These are phyloP conservation scores for Atherinomorus stipes DNA, from an alignment of 2,113 vertebrate species.

Conservation along the genomic window DNA sequence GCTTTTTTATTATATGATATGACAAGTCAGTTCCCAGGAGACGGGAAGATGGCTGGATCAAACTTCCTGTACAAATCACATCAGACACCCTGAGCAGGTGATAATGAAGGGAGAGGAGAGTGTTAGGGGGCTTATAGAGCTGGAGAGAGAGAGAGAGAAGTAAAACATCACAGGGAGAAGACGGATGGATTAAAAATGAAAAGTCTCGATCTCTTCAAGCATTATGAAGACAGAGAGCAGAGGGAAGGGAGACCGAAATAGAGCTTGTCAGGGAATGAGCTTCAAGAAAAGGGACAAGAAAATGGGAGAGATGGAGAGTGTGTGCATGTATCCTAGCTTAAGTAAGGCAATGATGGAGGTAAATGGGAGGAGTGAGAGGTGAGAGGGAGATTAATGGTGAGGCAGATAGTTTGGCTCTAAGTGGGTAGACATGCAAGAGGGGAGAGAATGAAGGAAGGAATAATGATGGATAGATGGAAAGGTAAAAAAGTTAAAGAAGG, in stretches of 20 bases:
- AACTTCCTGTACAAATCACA: conserved; percentile 72
- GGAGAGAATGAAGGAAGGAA: conserved; percentile 18
- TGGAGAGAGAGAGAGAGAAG: conserved; percentile 13
- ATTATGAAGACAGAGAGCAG: conserved; percentile 45
- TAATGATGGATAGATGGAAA: conserved; percentile 35
- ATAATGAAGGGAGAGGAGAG: conserved; percentile 67
- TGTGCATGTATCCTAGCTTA: conserved; percentile 45
- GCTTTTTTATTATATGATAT: conserved; percentile 58
- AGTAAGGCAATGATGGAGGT: conserved; percentile 41
- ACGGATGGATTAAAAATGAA: conserved; percentile 62
- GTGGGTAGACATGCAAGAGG: conserved; percentile 39
- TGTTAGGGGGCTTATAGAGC: conserved; percentile 31
- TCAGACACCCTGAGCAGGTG: conserved; percentile 71
- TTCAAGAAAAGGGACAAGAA: conserved; percentile 36
- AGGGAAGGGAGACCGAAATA: conserved; percentile 59
- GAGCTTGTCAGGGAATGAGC: conserved; percentile 34
- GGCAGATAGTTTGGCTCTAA: conserved; percentile 34
- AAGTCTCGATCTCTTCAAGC: conserved; percentile 43
- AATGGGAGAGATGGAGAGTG: conserved; percentile 36
- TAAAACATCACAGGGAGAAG: conserved; percentile 45
- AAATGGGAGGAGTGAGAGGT: conserved; percentile 8
- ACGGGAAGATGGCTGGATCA: conserved; percentile 53
- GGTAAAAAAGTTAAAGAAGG: conserved; percentile 47
- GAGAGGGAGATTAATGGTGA: conserved; percentile 46
- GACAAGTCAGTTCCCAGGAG: conserved; percentile 61